phyloP scores from a whole-genome alignment of 2,888 invertebrate species.

The Ethmia dodecea region DNA sequence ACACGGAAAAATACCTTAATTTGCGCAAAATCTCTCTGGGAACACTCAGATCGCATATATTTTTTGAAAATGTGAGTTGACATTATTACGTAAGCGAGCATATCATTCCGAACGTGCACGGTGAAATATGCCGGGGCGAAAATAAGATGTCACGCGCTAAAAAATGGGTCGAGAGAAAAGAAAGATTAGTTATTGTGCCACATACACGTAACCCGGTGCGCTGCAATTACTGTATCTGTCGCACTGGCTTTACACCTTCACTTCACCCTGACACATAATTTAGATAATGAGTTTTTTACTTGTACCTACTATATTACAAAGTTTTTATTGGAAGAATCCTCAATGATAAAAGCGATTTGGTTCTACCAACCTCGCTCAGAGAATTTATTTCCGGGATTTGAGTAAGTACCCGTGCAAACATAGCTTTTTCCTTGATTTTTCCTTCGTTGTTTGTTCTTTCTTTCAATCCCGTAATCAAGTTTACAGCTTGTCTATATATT shows the following conservation, averaged over 20 bases:
- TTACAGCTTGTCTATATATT: slow-evolving; percentile 49
- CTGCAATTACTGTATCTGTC: slow-evolving; percentile 42
- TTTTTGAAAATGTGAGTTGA: slow-evolving; percentile 23
- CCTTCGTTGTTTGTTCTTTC: slow-evolving; percentile 58
- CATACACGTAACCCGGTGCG: slow-evolving; percentile 24
- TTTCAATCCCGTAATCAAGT: slow-evolving; percentile 60
- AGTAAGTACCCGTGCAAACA: slow-evolving; percentile 50
- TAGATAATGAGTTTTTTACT: slow-evolving; percentile 23
- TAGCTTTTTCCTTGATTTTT: slow-evolving; percentile 50
- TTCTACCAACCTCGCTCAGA: slow-evolving; percentile 25
- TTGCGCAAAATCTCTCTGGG: slow-evolving; percentile 17
- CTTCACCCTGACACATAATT: slow-evolving; percentile 24
- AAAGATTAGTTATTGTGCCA: slow-evolving; percentile 51
- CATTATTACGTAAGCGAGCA: slow-evolving; percentile 25
- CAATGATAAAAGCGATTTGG: slow-evolving; percentile 33
- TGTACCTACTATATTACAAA: neutral
- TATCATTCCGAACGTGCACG: slow-evolving; percentile 31
- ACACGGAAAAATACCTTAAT: slow-evolving; percentile 28
- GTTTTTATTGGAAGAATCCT: slow-evolving; percentile 7
- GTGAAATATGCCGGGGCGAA: slow-evolving; percentile 41
- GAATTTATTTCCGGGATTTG: slow-evolving; percentile 44
- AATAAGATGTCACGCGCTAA: slow-evolving; percentile 56
- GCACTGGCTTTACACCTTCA: slow-evolving; percentile 16
- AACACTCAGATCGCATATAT: slow-evolving; percentile 16
- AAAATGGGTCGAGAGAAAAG: slow-evolving; percentile 42